Evolutionary conservation across 2,888 invertebrate species (phyloP), one percentile per base, ranked within the genome.

Genomic region (Cyclophora punctaria): DNA sequence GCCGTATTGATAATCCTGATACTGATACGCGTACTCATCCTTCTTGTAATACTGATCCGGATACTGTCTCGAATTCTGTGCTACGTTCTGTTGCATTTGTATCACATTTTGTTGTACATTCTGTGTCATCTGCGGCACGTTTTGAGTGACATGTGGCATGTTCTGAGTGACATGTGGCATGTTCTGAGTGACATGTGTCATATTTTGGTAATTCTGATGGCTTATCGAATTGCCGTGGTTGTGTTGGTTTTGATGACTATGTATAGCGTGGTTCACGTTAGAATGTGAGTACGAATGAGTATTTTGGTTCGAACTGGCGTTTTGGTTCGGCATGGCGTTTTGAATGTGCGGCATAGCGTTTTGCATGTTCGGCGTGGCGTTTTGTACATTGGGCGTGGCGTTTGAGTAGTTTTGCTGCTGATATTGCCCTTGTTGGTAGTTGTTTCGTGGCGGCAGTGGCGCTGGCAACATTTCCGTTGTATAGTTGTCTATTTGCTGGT

Each of bases 401-500:
- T 48, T 45, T 6, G 20, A 46, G 46, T 53, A 47, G 6, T 51
- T 42, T 5, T 37, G 37, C 4, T 5, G 4, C 37, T 37, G 37
- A 5, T 37, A 37, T 37, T 62, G 57, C 35, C 55, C 53, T 34
- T 71, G 68, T 3, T 83, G 83, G 65, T 87, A 83, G 55, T 87
- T 83, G 60, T 76, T 84, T 60, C 83, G 83, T 41, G 78, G 80
- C 3, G 83, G 86, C 34, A 82, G 65, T 1, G 83, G 83, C 4
- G 78, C 73, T 3, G 78, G 77, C 3, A 88, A 68, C 88, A 89
- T 87, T 67, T 89, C 88, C 0, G 80, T 78, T 0, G 83, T 85
- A 73, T 89, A 89, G 62, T 69, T 85, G 60, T 89, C 87, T 56
- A 89, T 79, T 78, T 89, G 89, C 53, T 87, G 87, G 45, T 88